These are phyloP conservation scores for Ectropis crepuscularia DNA, from an alignment of 2,888 invertebrate genomes.

Conservation along the genomic window DNA sequence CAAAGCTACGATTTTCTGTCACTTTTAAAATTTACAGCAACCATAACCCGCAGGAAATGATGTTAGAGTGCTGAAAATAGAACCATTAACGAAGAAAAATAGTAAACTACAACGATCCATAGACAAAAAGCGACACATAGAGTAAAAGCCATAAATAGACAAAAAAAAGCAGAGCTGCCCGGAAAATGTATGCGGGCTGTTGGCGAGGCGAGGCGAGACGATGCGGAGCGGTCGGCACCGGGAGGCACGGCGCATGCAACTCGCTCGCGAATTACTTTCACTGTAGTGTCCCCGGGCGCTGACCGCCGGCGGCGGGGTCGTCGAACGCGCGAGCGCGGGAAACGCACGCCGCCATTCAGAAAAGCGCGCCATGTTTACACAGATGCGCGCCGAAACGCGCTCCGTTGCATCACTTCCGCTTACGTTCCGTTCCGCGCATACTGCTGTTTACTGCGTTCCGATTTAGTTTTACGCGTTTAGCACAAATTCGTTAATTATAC, in stretches of 20 bases:
- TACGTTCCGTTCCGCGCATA: conserved; percentile 74
- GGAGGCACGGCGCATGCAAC: conserved; percentile 75
- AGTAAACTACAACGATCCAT: conserved; percentile 11
- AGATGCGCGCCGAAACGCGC: conserved; percentile 83
- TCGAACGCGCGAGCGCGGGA: conserved; percentile 74
- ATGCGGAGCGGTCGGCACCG: conserved; percentile 51
- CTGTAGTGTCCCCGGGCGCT: conserved; percentile 81
- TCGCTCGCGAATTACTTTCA: conserved; percentile 84
- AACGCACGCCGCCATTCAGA: conserved; percentile 79
- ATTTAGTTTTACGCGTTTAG: conserved; percentile 63
- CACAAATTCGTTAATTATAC: conserved; percentile 25
- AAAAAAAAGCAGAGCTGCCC: conserved; percentile 36
- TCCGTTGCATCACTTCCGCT: conserved; percentile 83
- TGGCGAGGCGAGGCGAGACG: conserved; percentile 9
- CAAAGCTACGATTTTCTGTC: background rate
- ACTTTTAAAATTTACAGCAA: background rate
- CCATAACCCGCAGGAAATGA: background rate
- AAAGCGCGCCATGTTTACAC: conserved; percentile 83
- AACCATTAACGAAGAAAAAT: conserved; percentile 14
- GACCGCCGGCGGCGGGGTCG: conserved; percentile 76
- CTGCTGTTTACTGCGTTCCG: conserved; percentile 68
- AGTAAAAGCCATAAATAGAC: conserved; percentile 33
- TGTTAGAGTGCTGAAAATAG: conserved; percentile 16
- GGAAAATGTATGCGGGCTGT: conserved; percentile 33
- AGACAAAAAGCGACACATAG: conserved; percentile 24